Conservation (phyloP, 2,888 invertebrate species). For the Trilocha varians region DNA sequence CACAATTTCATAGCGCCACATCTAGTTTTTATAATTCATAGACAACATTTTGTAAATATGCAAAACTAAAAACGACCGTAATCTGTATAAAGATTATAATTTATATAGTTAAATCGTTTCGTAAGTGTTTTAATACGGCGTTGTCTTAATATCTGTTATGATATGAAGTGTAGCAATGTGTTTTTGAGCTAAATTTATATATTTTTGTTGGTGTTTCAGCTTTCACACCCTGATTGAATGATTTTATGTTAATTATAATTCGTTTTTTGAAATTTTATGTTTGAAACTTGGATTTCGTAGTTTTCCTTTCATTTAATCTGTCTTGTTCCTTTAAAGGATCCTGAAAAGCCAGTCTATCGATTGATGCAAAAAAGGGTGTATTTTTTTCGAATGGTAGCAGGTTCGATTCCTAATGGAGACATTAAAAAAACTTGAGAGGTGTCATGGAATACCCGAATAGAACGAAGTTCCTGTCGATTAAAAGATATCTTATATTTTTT, state of each 20-base stretch:
- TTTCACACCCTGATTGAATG: slow-evolving; percentile 15
- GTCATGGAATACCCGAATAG: too few relatives aligned
- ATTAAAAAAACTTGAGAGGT: too few relatives aligned
- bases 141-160: slow-evolving; percentile 4
- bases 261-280: too few relatives aligned
- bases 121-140: slow-evolving; percentile 4
- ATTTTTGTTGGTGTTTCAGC: slow-evolving; percentile 5
- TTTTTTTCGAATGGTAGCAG: too few relatives aligned
- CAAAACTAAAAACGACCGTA: slow-evolving; percentile 30
- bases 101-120: slow-evolving; percentile 9
- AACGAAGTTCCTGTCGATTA: too few relatives aligned
- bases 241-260: slow-evolving; percentile 7
- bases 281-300: too few relatives aligned
- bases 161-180: background rate
- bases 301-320: too few relatives aligned
- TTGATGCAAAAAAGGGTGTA: too few relatives aligned
- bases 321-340: too few relatives aligned
- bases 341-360: too few relatives aligned
- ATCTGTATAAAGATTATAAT: slow-evolving; percentile 34
- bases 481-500: too few relatives aligned
- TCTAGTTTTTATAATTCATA: slow-evolving; percentile 1
- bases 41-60: slow-evolving; percentile 18
- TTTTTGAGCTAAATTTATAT: slow-evolving; percentile 11
- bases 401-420: too few relatives aligned
- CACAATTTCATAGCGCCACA: background rate